Evolutionary conservation across 2,797 vertebrate species (phyloP), one percentile per base, ranked within the genome.

Genomic region (Peromyscus attwateri): DNA sequence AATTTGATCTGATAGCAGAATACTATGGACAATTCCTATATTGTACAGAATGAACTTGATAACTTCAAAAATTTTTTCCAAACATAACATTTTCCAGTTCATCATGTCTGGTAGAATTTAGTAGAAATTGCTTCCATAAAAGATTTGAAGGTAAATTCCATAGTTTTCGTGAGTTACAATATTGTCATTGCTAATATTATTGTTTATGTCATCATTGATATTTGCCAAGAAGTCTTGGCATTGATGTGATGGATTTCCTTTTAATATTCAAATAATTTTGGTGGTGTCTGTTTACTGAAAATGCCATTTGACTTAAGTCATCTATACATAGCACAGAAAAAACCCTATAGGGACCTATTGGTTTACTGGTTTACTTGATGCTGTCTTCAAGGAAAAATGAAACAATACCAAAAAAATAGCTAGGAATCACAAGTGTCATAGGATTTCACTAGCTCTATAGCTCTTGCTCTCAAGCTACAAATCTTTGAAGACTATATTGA

Each of bases 1-100:
- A 94, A 95, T 94, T 97, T 97, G 75, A 95, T 82, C 49, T 95
- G 68, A 94, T 95, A 94, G 73, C 95, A 79, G 82, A 88, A 81
- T 64, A 81, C 64, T 91, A 21, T 89, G 76, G 12, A 77, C 77
- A 37, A 87, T 75, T 90, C 55, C 25, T 82, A 12, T 31, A 43
- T 64, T 95, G 57, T 37, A 85, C 31, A 91, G 49, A 95, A 88
- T 92, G 66, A 93, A 84, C 57, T 95, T 71, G 13, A 70, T 90
- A 83, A 57, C 25, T n/a, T 66, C 87, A 84, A 75, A 95, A 84
- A 34, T 95, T 96, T 96, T 55, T 87, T 94, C 55, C 40, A 76
- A 76, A 87, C 79, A 34, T 83, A 76, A 23, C 90, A 93, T 62
- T 66, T 93, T 93, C 77, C 71, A 80, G 34, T 93, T 96, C 23